Percentiles rank a stretch among this genome's conserved stretches.
phyloP scores from a whole-genome alignment of 2,888 invertebrate genomes.

The Kuschelorhynchus macadamiae region DNA sequence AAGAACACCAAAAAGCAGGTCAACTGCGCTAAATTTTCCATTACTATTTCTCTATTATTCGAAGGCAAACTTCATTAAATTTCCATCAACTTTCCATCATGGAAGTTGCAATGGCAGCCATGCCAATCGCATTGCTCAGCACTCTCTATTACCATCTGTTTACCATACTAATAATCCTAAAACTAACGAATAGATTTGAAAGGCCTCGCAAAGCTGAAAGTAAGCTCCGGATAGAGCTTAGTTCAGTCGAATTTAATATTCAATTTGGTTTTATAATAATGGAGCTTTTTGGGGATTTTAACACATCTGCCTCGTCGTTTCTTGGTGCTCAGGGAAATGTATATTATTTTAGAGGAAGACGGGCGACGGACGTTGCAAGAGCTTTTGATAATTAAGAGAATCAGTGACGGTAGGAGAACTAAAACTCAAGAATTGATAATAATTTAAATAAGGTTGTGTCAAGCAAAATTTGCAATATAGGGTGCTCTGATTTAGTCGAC shows the following conservation, averaged over 20 bases:
- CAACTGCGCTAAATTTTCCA: slow-evolving; percentile 30
- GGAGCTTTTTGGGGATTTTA: no score
- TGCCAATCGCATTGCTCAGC: slow-evolving; percentile 22
- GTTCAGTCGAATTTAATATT: slow-evolving; percentile 18
- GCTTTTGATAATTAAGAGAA: no score
- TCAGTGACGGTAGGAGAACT: no score
- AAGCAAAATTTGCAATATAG: no score
- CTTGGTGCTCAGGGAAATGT: no score
- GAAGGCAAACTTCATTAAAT: slow-evolving; percentile 42
- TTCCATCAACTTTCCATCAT: slow-evolving; percentile 37
- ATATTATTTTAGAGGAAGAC: no score
- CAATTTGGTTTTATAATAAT: background rate
- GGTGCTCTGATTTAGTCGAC: no score
- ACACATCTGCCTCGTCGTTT: no score
- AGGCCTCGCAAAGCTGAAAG: slow-evolving; percentile 14
- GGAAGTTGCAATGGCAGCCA: slow-evolving; percentile 32
- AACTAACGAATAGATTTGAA: slow-evolving; percentile 36
- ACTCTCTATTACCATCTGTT: slow-evolving; percentile 40
- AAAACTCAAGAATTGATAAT: no score
- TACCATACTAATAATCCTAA: slow-evolving; percentile 41
- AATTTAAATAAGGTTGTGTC: no score
- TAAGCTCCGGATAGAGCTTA: background rate
- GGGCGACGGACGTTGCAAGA: no score
- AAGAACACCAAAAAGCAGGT: slow-evolving; percentile 16
- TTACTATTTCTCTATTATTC: slow-evolving; percentile 33